phyloP scores from a whole-genome alignment of 2,797 vertebrate species.

The Sparidentex hasta region DNA sequence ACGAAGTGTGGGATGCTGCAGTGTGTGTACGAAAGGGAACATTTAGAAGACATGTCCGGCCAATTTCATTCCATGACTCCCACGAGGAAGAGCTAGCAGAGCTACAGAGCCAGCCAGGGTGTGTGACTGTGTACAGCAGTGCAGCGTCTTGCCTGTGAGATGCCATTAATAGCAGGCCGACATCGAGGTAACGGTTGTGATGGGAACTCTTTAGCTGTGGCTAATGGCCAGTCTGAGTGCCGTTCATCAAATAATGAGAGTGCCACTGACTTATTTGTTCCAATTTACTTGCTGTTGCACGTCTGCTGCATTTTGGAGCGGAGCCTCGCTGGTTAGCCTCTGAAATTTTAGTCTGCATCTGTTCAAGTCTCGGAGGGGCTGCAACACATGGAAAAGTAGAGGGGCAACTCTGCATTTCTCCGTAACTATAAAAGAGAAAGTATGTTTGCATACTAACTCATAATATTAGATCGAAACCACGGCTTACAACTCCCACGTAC shows the following conservation, averaged over 20 bases:
- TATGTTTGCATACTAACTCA: not conserved
- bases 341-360: not conserved
- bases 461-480: not conserved
- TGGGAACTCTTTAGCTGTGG: conserved; percentile 46
- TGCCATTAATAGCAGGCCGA: conserved; percentile 56
- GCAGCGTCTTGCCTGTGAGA: conserved; percentile 25
- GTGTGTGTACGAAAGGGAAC: conserved; percentile 14
- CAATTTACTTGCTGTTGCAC: conserved; percentile 40
- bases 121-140: not conserved
- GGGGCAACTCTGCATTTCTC: not conserved
- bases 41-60: conserved; percentile 26
- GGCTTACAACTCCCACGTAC: not conserved
- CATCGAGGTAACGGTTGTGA: conserved; percentile 56
- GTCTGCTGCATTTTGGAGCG: conserved; percentile 27
- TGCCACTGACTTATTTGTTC: conserved; percentile 39
- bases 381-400: not conserved
- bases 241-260: conserved; percentile 63
- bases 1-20: conserved; percentile 14
- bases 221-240: conserved; percentile 68
- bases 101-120: not conserved
- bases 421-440: not conserved
- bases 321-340: not conserved
- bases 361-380: not conserved
- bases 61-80: conserved; percentile 35
- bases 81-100: conserved; percentile 39